Evolutionary conservation across 2,113 vertebrate genomes (phyloP).

Genomic region (Gorsachius goisagi): DNA sequence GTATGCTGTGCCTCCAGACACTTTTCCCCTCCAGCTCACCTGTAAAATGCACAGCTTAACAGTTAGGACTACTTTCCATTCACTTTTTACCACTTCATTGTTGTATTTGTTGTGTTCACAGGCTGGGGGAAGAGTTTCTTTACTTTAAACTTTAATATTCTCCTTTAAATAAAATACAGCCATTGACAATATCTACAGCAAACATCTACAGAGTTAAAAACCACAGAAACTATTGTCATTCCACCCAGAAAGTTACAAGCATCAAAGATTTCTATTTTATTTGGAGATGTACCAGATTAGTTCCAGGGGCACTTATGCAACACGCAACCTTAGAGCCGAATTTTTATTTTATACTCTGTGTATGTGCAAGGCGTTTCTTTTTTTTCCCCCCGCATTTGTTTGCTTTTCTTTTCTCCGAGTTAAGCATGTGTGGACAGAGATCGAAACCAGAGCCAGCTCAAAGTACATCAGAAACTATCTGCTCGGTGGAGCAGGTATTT

Average conservation of each 20-base stretch:
- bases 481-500: background rate
- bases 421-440: background rate
- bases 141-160: background rate
- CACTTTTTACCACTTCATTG: background rate
- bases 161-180: background rate
- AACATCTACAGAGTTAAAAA: background rate
- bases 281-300: conserved; percentile 41
- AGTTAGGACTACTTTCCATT: background rate
- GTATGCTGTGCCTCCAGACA: rapidly evolving
- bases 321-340: background rate
- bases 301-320: conserved; percentile 30
- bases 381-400: background rate
- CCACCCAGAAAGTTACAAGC: background rate
- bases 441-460: background rate
- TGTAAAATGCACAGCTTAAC: background rate
- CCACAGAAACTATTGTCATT: conserved; percentile 1
- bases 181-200: conserved; percentile 1
- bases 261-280: conserved; percentile 18
- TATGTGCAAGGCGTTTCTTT: too few species aligned
- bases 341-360: background rate
- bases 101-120: background rate
- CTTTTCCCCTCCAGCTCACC: background rate
- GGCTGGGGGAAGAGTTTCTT: background rate
- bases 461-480: background rate
- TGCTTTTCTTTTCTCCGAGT: background rate